Conservation (phyloP, 1,140 invertebrate genomes). For the Colletes latitarsis region DNA sequence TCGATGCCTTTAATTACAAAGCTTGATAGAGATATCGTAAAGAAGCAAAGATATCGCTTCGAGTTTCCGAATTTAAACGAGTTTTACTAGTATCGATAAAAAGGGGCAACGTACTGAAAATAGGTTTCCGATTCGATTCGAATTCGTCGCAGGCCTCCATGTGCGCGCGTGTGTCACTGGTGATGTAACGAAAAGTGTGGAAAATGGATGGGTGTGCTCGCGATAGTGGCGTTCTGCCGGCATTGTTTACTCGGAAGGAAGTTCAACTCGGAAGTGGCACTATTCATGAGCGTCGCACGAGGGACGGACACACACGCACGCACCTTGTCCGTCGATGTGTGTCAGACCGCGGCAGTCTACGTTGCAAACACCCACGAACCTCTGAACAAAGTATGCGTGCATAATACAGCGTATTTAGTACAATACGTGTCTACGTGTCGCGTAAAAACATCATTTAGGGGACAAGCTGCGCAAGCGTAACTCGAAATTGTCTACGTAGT, state of each 20-base stretch:
- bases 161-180: constrained; percentile 7
- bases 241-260: constrained; percentile 77
- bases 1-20: background rate
- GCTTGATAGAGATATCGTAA: too few relatives aligned
- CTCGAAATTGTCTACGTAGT: constrained; percentile 38
- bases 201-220: constrained; percentile 67
- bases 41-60: too few relatives aligned
- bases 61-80: too few relatives aligned
- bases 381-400: background rate
- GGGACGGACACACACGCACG: constrained; percentile 42
- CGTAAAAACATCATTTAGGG: constrained; percentile 29
- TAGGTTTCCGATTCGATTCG: background rate
- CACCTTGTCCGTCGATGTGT: constrained; percentile 41
- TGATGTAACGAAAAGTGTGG: constrained; percentile 68
- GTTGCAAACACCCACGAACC: background rate
- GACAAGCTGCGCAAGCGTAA: constrained; percentile 44
- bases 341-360: constrained; percentile 23
- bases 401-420: background rate
- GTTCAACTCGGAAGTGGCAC: constrained; percentile 77
- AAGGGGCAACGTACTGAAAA: background rate
- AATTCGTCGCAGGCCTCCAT: constrained; percentile 1
- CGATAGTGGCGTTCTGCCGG: constrained; percentile 50
- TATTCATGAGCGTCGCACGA: constrained; percentile 69
- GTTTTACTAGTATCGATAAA: too few relatives aligned
- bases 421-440: constrained; percentile 28